Conservation (phyloP, 2,888 invertebrate species). For the Lepidocyrtinus sp. region DNA sequence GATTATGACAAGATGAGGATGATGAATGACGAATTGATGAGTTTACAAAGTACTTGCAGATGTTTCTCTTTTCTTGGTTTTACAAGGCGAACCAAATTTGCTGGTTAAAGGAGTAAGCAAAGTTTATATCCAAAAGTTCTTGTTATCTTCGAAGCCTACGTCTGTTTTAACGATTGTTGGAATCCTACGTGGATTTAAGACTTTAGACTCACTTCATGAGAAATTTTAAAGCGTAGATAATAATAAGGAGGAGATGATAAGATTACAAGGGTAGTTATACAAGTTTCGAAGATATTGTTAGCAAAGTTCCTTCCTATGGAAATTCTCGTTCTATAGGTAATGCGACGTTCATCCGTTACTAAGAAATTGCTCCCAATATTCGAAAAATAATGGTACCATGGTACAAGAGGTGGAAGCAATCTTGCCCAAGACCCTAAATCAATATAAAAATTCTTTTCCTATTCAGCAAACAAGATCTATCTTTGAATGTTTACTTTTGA, state of each 20-base stretch:
- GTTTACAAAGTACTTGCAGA: slow-evolving; percentile 16
- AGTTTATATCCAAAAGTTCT: too few relatives aligned
- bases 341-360: too few relatives aligned
- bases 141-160: background rate
- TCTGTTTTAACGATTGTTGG: background rate
- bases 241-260: too few relatives aligned
- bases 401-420: background rate
- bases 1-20: slow-evolving; percentile 11
- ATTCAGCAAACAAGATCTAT: slow-evolving; percentile 5
- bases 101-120: too few relatives aligned
- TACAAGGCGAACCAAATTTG: too few relatives aligned
- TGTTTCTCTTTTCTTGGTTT: background rate
- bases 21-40: slow-evolving; percentile 23
- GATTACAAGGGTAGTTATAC: too few relatives aligned
- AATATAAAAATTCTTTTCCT: slow-evolving; percentile 27
- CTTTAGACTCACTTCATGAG: too few relatives aligned
- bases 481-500: background rate
- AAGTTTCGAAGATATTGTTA: too few relatives aligned
- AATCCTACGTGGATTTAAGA: background rate
- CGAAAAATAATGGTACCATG: background rate
- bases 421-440: slow-evolving; percentile 7
- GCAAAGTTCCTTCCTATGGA: too few relatives aligned
- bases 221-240: too few relatives aligned
- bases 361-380: too few relatives aligned
- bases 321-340: too few relatives aligned